Conservation (phyloP, 2,888 invertebrate species). For the Flabesymbios commensalis region DNA sequence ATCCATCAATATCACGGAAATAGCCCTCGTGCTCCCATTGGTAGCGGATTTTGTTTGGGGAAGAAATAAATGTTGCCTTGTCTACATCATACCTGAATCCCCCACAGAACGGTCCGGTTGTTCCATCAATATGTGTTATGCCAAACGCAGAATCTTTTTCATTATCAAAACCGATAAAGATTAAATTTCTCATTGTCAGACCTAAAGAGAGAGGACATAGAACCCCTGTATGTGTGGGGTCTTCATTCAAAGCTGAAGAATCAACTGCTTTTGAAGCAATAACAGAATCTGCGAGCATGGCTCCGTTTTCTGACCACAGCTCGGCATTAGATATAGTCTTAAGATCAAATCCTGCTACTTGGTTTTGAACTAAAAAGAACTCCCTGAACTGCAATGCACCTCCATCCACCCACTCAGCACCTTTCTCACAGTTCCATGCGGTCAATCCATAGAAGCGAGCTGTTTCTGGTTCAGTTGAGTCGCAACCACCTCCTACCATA, state of each 20-base stretch:
- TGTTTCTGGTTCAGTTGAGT: conserved; percentile 6
- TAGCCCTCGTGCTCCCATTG: conserved; percentile 33
- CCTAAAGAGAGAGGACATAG: conserved; percentile 21
- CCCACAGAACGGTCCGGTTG: conserved; percentile 32
- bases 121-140: conserved; percentile 9
- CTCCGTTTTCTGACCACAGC: conserved; percentile 7
- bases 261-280: conserved; percentile 11
- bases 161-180: conserved; percentile 24
- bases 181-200: conserved; percentile 11
- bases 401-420: conserved; percentile 38
- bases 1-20: conserved; percentile 44
- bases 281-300: conserved; percentile 10
- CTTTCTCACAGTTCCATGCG: conserved; percentile 41
- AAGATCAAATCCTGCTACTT: conserved; percentile 33
- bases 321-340: conserved; percentile 15
- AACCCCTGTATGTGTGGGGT: conserved; percentile 6
- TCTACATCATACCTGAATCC: conserved; percentile 38
- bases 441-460: conserved; percentile 33
- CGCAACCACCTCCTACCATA: conserved; percentile 26
- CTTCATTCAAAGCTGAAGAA: conserved; percentile 2
- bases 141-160: background rate
- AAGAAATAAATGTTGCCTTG: conserved; percentile 35
- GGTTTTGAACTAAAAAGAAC: conserved; percentile 33
- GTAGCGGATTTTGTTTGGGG: conserved; percentile 20
- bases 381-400: conserved; percentile 37